These are phyloP conservation scores for Balanococcus diminutus DNA, from an alignment of 2,888 invertebrate species.

Conservation along the genomic window DNA sequence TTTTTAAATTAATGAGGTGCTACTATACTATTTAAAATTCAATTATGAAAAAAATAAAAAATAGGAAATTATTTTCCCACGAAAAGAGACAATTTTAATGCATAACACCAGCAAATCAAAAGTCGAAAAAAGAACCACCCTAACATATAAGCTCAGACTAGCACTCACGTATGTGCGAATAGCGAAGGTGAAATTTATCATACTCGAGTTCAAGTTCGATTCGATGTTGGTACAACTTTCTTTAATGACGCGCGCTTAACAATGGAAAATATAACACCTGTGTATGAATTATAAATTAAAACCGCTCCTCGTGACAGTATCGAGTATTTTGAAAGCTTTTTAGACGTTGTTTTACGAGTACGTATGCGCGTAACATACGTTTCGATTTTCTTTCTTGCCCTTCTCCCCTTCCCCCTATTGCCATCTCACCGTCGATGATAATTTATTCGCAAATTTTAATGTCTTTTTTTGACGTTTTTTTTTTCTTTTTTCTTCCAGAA, in stretches of 20 bases:
- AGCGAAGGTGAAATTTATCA: not conserved
- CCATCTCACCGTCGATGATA: not conserved
- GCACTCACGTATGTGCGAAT: not conserved
- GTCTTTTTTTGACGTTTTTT: not conserved
- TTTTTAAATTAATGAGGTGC: too few relatives aligned
- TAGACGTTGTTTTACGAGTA: not conserved
- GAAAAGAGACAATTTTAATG: too few relatives aligned
- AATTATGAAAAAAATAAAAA: too few relatives aligned
- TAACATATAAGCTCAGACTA: too few relatives aligned
- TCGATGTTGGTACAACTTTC: not conserved
- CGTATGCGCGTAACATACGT: not conserved
- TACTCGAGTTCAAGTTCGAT: not conserved
- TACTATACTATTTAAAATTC: too few relatives aligned
- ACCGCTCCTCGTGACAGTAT: not conserved
- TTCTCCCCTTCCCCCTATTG: not conserved
- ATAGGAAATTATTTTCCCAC: too few relatives aligned
- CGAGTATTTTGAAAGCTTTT: not conserved
- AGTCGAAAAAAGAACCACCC: too few relatives aligned
- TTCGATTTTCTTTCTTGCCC: not conserved
- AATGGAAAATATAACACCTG: constrained; percentile 34
- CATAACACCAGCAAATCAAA: too few relatives aligned
- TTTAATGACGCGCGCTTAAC: constrained; percentile 26
- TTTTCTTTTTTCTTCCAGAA: constrained; percentile 81
- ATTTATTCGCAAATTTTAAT: constrained; percentile 35
- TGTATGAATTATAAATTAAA: constrained; percentile 6